Evolutionary conservation across 37 sponge, comb jelly and placozoan species (phyloP).

Genomic region (Hormiphora californensis): DNA sequence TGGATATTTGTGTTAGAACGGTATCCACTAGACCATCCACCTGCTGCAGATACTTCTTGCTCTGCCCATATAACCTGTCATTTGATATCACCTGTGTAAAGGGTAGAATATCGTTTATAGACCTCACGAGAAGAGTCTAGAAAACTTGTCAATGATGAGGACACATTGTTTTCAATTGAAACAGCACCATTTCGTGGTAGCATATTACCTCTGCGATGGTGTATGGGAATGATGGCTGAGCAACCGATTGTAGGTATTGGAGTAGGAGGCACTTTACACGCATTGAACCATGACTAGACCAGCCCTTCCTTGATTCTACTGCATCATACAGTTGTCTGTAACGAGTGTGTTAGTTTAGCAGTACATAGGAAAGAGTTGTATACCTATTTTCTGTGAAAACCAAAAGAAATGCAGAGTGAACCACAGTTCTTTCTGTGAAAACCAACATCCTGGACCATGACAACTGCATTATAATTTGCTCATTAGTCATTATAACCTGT

Average conservation of each 20-base stretch:
- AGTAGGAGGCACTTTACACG: not conserved
- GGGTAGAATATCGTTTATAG: not conserved
- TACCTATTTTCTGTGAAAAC: too few species aligned
- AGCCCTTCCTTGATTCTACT: not conserved
- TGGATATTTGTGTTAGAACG: constrained; percentile 38
- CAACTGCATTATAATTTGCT: not conserved
- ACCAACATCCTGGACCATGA: not conserved
- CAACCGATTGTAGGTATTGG: not conserved
- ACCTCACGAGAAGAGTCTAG: not conserved
- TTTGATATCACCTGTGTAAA: constrained; percentile 67
- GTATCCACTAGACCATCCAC: constrained; percentile 61
- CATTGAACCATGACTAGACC: not conserved
- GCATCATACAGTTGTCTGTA: not conserved
- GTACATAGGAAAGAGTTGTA: too few species aligned
- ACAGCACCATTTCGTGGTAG: not conserved
- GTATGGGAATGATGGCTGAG: not conserved
- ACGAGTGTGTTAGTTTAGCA: too few species aligned
- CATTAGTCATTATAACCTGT: not conserved
- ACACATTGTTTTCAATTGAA: not conserved
- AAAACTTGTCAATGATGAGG: not conserved
- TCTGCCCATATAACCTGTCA: constrained; percentile 87
- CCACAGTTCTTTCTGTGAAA: not conserved
- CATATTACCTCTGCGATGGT: not conserved
- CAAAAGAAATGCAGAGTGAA: too few species aligned
- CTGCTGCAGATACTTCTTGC: constrained; percentile 71